Base-by-base conservation (phyloP, 2,888 invertebrate species). In the Drosophila barbarae region DNA sequence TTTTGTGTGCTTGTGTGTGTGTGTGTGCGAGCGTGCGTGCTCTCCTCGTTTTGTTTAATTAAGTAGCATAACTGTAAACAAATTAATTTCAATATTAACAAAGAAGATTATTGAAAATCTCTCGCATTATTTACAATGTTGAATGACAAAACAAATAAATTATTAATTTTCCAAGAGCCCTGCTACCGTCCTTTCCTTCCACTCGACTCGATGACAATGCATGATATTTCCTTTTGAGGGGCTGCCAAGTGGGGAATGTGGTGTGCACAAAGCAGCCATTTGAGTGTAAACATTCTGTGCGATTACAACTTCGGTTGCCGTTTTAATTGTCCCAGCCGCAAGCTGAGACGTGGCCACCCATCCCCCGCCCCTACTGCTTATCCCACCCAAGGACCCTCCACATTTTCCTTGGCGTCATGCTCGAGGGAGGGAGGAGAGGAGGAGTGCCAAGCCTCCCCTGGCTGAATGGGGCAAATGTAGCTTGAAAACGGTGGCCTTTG, bases 21-120 rank as follows among this genome's bases (percentile, higher is more conserved):
- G 58, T 36, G 35, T 13, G 5, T n/a, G 53, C 34, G 69, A 39
- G 54, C 41, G 46, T 60, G 47, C 32, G 67, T 64, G 68, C 61
- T 63, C 57, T 53, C 58, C 59, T 57, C 73, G 73, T 72, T 85
- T 73, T 82, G 81, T 85, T 84, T 82, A 82, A 82, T 82, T 82
- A 85, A 82, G 81, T 85, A 76, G 85, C 81, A 84, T 70, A 84
- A 85, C 85, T 76, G 84, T 84, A 82, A 82, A 82, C 81, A 82
- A 82, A 82, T 82, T 85, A 85, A 82, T 82, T 85, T 85, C 82
- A 82, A 85, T 82, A 82, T 82, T 82, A 82, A 82, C 81, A 82
- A 85, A 85, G 81, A 84, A 82, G 81, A 84, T 82, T 82, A 82
- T 85, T 82, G 81, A 85, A 85, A 82, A 82, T 82, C 81, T 84